These are phyloP conservation scores for Sturmia bella DNA, from an alignment of 2,888 invertebrate species.

Conservation along the genomic window DNA sequence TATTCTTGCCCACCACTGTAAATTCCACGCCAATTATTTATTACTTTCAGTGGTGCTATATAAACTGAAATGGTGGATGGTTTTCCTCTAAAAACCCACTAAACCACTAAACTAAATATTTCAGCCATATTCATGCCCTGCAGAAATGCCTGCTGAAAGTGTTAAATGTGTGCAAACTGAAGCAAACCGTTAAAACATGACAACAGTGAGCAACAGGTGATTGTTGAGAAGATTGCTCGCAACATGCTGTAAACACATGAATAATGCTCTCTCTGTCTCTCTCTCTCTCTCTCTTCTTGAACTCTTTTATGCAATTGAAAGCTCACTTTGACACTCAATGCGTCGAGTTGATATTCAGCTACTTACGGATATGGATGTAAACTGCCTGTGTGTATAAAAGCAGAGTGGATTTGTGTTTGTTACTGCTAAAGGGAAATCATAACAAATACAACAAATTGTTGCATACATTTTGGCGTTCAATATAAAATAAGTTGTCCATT, in stretches of 20 bases:
- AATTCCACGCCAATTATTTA: background rate
- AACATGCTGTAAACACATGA: too few relatives aligned
- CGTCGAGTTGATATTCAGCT: conserved; percentile 77
- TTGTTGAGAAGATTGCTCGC: conserved; percentile 5
- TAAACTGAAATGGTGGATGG: conserved; percentile 8
- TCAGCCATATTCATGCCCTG: background rate
- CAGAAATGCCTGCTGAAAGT: background rate
- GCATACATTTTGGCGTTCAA: conserved; percentile 76
- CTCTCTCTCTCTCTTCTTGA: too few relatives aligned
- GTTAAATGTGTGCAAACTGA: conserved; percentile 9
- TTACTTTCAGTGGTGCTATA: conserved; percentile 6
- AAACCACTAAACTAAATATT: conserved; percentile 54
- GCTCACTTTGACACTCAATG: conserved; percentile 67
- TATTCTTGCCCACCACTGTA: conserved; percentile 16
- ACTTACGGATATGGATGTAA: conserved; percentile 12
- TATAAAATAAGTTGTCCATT: conserved; percentile 52
- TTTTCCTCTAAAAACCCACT: conserved; percentile 42
- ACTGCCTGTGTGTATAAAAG: too few relatives aligned
- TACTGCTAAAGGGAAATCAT: background rate
- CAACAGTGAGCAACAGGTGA: conserved; percentile 58
- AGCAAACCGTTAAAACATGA: conserved; percentile 36
- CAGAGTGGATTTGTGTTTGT: conserved; percentile 4
- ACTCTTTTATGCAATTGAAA: background rate
- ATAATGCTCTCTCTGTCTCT: too few relatives aligned
- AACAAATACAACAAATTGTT: conserved; percentile 73